Evolutionary conservation across 2,113 vertebrate genomes (phyloP).

Genomic region (Vicugna pacos): DNA sequence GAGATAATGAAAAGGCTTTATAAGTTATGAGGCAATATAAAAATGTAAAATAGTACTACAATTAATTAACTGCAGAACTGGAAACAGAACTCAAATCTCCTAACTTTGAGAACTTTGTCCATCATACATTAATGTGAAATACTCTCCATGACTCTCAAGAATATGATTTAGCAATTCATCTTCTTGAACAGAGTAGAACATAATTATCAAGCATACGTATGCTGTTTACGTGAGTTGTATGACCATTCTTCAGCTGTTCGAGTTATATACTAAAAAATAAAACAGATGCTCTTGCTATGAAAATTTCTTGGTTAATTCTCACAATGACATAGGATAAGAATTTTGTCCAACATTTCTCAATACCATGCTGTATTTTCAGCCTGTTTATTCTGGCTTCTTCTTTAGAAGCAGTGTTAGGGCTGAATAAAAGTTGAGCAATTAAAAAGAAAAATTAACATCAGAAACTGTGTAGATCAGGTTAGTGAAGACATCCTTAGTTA

Average conservation of each 20-base stretch:
- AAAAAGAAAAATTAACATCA: slow-evolving; percentile 68
- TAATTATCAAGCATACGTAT: slow-evolving; percentile 54
- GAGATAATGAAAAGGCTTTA: background rate
- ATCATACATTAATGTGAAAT: background rate
- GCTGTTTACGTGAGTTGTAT: slow-evolving; percentile 45
- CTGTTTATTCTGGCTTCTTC: slow-evolving; percentile 64
- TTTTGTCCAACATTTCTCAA: slow-evolving; percentile 60
- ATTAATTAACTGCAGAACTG: slow-evolving; percentile 1
- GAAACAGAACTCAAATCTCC: background rate
- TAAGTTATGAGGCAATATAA: background rate
- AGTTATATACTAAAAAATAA: slow-evolving; percentile 63
- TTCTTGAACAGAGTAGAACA: background rate
- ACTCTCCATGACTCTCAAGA: background rate
- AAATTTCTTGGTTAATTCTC: slow-evolving; percentile 66
- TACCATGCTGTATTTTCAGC: slow-evolving; percentile 53
- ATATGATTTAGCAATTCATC: slow-evolving; percentile 23
- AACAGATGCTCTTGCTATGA: slow-evolving; percentile 51
- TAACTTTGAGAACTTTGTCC: background rate
- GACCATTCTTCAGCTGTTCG: slow-evolving; percentile 33
- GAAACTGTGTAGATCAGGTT: slow-evolving; percentile 49
- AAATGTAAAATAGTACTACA: slow-evolving; percentile 18
- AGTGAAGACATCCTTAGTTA: slow-evolving; percentile 43
- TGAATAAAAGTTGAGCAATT: slow-evolving; percentile 62
- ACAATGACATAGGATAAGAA: slow-evolving; percentile 11
- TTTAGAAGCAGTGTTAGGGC: slow-evolving; percentile 51